Evolutionary conservation across 2,113 vertebrate genomes (phyloP).

Genomic region (Tyrannus savana): DNA sequence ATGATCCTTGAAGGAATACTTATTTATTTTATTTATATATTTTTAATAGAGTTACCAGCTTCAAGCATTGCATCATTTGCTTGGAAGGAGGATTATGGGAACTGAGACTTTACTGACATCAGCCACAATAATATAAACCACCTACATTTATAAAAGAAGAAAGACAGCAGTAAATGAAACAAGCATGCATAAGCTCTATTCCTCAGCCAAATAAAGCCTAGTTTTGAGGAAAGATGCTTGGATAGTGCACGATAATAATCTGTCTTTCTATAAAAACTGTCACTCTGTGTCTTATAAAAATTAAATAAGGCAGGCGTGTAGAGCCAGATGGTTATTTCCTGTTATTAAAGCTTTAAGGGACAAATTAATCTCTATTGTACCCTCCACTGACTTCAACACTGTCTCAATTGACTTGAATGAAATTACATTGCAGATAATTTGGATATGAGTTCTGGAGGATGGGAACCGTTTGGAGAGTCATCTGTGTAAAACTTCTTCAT

Average conservation of each 20-base stretch:
- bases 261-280: not conserved
- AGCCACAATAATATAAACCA: not conserved
- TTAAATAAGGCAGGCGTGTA: not conserved
- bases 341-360: slow-evolving; percentile 27
- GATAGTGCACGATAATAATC: not conserved
- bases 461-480: not conserved
- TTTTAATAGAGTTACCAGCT: not conserved
- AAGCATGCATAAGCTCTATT: not conserved
- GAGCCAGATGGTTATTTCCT: slow-evolving; percentile 38
- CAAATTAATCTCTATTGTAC: slow-evolving; percentile 24
- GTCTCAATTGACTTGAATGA: not conserved
- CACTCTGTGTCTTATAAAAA: slow-evolving; percentile 30
- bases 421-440: not conserved
- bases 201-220: not conserved
- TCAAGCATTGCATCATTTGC: not conserved
- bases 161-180: not conserved
- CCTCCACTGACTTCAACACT: not conserved
- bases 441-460: not conserved
- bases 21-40: not conserved
- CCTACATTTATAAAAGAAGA: not conserved
- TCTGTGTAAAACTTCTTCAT: not conserved
- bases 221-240: not conserved
- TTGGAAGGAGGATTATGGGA: not conserved
- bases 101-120: not conserved
- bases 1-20: not conserved